Conservation (phyloP, 2,888 invertebrate genomes). For the Hirtodrosophila cameraria region DNA sequence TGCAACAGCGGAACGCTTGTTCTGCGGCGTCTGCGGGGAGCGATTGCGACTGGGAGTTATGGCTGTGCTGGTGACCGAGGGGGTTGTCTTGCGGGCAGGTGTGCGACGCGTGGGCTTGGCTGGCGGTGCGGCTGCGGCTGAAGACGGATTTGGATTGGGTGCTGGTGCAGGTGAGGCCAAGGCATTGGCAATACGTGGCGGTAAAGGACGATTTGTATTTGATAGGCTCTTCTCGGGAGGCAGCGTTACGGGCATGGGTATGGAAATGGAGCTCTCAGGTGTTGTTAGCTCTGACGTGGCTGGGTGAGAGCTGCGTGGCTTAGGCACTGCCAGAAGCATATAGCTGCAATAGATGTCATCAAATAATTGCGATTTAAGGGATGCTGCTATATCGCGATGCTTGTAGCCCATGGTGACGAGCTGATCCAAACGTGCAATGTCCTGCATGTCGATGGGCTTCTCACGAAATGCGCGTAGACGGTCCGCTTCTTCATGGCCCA, state of each 20-base stretch:
- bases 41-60: constrained; percentile 16
- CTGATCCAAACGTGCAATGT: constrained; percentile 83
- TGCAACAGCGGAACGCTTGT: constrained; percentile 85
- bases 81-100: constrained; percentile 54
- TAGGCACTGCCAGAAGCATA: constrained; percentile 88
- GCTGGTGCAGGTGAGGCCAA: constrained; percentile 14
- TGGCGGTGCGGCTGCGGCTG: constrained; percentile 32
- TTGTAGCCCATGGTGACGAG: constrained; percentile 97
- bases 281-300: constrained; percentile 3
- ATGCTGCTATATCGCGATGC: constrained; percentile 96
- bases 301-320: constrained; percentile 36
- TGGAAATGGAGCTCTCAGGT: constrained; percentile 19
- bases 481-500: constrained; percentile 99
- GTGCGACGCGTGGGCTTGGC: constrained; percentile 86
- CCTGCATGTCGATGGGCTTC: constrained; percentile 62
- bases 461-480: constrained; percentile 84
- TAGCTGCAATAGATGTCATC: constrained; percentile 99
- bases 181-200: constrained; percentile 51
- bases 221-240: constrained; percentile 40
- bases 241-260: constrained; percentile 27
- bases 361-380: constrained; percentile 96
- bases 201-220: constrained; percentile 34
- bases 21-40: constrained; percentile 49
- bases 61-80: neutral
- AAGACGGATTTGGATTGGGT: neutral